Base-by-base conservation (phyloP, 2,888 invertebrate species). In the Yponomeuta evonymella region DNA sequence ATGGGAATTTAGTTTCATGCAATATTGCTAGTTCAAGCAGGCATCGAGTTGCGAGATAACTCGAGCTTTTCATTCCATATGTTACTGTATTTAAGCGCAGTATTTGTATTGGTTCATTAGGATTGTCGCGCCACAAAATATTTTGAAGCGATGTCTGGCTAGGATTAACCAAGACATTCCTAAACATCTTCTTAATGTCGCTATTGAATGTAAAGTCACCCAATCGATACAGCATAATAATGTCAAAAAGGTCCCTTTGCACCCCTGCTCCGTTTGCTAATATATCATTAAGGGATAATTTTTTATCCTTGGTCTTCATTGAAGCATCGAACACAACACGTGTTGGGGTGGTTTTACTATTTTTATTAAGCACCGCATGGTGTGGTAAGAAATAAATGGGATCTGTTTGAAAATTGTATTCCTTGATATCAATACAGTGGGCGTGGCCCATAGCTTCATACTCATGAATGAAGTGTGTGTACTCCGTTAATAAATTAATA, bases 1-100 rank as follows among this genome's bases (percentile, higher is more conserved):
- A 15, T 43, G 72, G 72, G 4, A 66, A 67, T 1, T 71, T 51
- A 11, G 12, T 11, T 30, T 70, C 70, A 72, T 72, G 68, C n/a
- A 15, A 67, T 2, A 67, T 29, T n/a, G 73, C 72, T 30, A 73
- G 70, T 29, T 72, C 72, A 12, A 48, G 15, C 4, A 73, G 30
- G 66, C 73, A 73, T 1, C 73, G 68, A 29, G 73, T 72, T 5
- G 73, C 73, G 3, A 73, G 30, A 36, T 67, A 72, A 8, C 63
- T 64, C 2, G 72, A 72, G 48, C 62, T 64, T n/a, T 72, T 72
- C 9, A 72, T n/a, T 9, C 66, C 66, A 67, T 33, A 67, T 12
- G 66, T 67, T 3, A 67, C 36, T 33, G 30, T 67, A 67, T 67
- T 10, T 6, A 33, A 36, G 15, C 36, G 36, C 1, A 36, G 29